Evolutionary conservation across 2,113 vertebrate genomes (phyloP).

Genomic region (Daphoenositta chrysoptera): DNA sequence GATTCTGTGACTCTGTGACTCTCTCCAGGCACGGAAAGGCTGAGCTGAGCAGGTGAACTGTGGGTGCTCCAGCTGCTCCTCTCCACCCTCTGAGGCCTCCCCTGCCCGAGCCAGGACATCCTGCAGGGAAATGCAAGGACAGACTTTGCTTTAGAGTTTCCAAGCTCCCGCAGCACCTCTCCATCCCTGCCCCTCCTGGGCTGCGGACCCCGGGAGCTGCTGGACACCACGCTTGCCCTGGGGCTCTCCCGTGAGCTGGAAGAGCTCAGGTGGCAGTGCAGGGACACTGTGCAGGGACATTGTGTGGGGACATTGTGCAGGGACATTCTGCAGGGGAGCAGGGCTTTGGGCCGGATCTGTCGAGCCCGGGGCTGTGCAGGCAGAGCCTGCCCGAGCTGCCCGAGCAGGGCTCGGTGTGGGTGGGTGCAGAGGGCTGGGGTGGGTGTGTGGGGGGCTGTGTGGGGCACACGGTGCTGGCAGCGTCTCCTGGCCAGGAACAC

Average conservation of each 20-base stretch:
- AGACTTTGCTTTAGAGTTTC: not conserved
- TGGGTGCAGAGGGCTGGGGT: not conserved
- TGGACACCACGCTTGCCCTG: not conserved
- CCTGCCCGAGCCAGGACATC: not conserved
- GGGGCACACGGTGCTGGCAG: not conserved
- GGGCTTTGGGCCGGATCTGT: not conserved
- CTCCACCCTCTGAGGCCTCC: not conserved
- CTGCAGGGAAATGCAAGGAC: not conserved
- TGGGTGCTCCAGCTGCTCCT: not conserved
- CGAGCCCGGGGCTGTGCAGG: accelerated
- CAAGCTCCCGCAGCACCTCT: not conserved
- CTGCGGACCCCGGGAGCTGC: not conserved
- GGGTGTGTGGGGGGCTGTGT: accelerated
- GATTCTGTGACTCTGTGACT: not conserved
- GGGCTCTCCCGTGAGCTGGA: not conserved
- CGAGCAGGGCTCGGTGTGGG: accelerated
- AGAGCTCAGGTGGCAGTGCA: not conserved
- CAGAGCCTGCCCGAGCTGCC: not conserved
- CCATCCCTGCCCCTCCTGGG: not conserved
- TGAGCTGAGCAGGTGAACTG: not conserved
- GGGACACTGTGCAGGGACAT: too few species aligned
- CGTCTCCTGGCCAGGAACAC: accelerated
- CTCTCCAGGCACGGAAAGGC: accelerated
- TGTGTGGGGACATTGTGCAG: too few species aligned
- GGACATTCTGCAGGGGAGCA: too few species aligned